These are phyloP conservation scores for Stomorhina lunata DNA, from an alignment of 2,888 invertebrate genomes.

Conservation along the genomic window DNA sequence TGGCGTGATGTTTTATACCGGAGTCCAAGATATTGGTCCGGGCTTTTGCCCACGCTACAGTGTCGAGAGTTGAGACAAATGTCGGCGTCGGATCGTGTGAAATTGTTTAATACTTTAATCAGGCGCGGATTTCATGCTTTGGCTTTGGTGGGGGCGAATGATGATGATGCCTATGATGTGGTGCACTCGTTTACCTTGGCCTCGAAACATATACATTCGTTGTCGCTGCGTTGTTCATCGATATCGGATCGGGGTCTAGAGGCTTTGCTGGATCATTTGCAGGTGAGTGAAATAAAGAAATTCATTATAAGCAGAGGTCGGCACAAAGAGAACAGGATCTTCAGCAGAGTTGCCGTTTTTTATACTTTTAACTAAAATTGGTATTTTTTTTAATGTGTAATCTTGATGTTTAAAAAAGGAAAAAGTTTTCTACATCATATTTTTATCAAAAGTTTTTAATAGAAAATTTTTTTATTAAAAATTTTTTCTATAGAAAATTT, in stretches of 20 bases:
- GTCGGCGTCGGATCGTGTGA: slow-evolving; percentile 81
- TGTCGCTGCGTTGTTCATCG: slow-evolving; percentile 93
- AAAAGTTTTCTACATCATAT: no score
- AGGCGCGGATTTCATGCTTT: slow-evolving; percentile 92
- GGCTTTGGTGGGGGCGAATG: slow-evolving; percentile 90
- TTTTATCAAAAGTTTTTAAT: no score
- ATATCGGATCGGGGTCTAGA: slow-evolving; percentile 95
- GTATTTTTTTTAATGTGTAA: no score
- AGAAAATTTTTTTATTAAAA: no score
- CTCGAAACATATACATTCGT: slow-evolving; percentile 90
- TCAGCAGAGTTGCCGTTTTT: no score
- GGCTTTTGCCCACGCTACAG: slow-evolving; percentile 90
- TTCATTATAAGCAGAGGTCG: no score
- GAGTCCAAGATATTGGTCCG: slow-evolving; percentile 92
- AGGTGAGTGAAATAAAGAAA: no score
- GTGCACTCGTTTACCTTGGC: slow-evolving; percentile 91
- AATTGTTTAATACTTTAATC: slow-evolving; percentile 90
- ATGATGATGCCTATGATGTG: slow-evolving; percentile 93
- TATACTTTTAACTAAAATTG: no score
- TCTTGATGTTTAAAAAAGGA: no score
- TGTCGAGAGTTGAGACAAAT: slow-evolving; percentile 89
- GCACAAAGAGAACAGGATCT: no score
- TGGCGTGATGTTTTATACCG: slow-evolving; percentile 95
- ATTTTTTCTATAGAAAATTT: no score
- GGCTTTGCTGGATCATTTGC: slow-evolving; percentile 91